Conservation (phyloP, 2,797 vertebrate genomes). For the Spea hammondii region DNA sequence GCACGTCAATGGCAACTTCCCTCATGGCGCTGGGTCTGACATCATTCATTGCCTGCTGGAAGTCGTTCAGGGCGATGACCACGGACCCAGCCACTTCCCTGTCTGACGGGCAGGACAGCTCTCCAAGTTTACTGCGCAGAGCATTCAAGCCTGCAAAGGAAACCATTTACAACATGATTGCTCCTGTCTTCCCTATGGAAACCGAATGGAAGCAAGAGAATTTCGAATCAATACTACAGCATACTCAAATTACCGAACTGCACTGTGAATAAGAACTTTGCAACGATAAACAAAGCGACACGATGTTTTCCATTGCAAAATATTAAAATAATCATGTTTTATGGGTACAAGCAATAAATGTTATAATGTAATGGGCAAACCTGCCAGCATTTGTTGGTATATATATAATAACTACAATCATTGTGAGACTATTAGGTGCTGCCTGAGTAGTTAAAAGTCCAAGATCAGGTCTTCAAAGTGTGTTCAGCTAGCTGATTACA, state of each 20-base stretch:
- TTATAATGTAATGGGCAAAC: no score
- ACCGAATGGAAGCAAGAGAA: background rate
- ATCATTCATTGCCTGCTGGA: conserved; percentile 82
- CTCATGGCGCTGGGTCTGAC: conserved; percentile 97
- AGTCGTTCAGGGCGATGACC: conserved; percentile 79
- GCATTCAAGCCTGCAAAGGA: conserved; percentile 77
- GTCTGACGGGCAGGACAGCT: conserved; percentile 67
- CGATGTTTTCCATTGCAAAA: no score
- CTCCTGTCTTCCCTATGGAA: conserved; percentile 9
- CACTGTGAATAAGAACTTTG: no score
- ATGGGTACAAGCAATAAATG: no score
- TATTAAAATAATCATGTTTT: no score
- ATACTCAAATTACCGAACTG: background rate
- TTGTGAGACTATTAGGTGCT: no score
- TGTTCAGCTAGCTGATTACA: no score
- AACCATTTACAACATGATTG: background rate
- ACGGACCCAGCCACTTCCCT: conserved; percentile 72
- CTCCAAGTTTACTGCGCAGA: conserved; percentile 72
- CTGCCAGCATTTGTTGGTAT: no score
- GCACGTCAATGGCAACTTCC: conserved; percentile 91
- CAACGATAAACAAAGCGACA: no score
- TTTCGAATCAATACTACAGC: background rate
- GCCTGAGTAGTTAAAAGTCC: no score
- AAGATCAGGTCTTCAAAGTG: no score
- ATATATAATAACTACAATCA: no score